Conservation (phyloP, 2,113 vertebrate species). For the Calonectris borealis region DNA sequence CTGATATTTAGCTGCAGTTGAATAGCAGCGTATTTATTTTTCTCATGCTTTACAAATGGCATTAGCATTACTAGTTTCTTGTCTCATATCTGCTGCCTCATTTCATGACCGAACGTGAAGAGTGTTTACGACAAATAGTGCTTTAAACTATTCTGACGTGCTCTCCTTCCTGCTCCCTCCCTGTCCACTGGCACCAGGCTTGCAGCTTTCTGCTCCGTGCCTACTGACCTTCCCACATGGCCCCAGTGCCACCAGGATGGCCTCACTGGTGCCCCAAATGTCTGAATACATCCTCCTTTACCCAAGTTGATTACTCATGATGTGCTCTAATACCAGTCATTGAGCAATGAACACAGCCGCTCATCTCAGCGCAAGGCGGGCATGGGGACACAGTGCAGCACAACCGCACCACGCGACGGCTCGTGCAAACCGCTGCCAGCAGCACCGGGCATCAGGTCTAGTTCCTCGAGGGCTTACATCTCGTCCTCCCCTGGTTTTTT, state of each 20-base stretch:
- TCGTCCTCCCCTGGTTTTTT: background rate
- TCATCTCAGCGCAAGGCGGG: background rate
- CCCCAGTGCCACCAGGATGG: background rate
- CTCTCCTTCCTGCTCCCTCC: background rate
- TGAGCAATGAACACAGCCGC: background rate
- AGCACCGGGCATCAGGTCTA: background rate
- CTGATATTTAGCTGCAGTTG: background rate
- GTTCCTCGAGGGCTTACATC: background rate
- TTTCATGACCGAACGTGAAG: background rate
- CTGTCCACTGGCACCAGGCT: background rate
- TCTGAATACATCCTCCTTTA: background rate
- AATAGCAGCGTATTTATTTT: background rate
- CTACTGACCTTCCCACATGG: accelerated
- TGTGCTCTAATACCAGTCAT: background rate
- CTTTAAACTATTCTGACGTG: background rate
- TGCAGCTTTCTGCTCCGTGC: background rate
- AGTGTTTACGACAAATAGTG: background rate
- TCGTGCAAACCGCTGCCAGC: background rate
- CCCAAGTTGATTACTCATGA: background rate
- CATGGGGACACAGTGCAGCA: background rate
- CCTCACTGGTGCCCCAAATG: background rate
- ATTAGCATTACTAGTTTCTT: slow-evolving; percentile 13
- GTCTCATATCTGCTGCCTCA: background rate
- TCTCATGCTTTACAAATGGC: background rate
- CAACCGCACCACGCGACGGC: background rate